A percentile compares a stretch with the other conserved stretches of the same genome.
These are phyloP conservation scores for Falco punctatus DNA, from an alignment of 2,113 vertebrate genomes.

Conservation along the genomic window DNA sequence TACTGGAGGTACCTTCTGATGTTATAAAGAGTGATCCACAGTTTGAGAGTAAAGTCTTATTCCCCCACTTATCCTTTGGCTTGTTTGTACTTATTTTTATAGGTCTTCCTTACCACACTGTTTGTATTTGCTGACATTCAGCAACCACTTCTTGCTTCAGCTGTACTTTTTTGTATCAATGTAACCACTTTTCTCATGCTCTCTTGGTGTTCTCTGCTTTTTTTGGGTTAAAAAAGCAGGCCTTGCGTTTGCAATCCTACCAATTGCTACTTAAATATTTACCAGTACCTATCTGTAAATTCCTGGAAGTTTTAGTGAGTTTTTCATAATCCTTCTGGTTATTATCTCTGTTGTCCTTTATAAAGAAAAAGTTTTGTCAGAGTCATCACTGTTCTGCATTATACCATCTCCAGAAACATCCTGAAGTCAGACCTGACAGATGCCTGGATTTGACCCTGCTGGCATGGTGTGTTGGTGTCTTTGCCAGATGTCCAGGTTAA, in stretches of 20 bases:
- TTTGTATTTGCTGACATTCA: constrained; percentile 31
- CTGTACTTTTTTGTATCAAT: background rate
- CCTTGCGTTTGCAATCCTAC: constrained; percentile 8
- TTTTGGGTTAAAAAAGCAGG: constrained; percentile 20
- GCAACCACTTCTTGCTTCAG: background rate
- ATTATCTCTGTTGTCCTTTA: constrained; percentile 28
- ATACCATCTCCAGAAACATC: background rate
- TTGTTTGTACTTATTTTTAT: constrained; percentile 57
- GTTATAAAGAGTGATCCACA: background rate
- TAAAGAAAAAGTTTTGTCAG: background rate
- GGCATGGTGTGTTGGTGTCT: background rate
- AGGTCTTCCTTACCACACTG: background rate
- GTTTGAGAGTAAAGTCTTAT: background rate
- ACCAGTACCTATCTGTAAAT: constrained; percentile 29
- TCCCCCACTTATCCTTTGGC: constrained; percentile 24
- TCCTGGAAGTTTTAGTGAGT: constrained; percentile 29
- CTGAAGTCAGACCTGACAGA: background rate
- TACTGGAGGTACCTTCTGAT: background rate
- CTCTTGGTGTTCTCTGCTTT: constrained; percentile 6
- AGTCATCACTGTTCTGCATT: background rate
- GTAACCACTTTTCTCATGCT: background rate
- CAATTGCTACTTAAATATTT: constrained; percentile 35
- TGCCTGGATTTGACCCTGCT: background rate
- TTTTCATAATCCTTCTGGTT: constrained; percentile 16
- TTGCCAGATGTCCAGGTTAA: background rate